These are phyloP conservation scores for Chanos chanos DNA, from an alignment of 2,797 vertebrate genomes.

Conservation along the genomic window DNA sequence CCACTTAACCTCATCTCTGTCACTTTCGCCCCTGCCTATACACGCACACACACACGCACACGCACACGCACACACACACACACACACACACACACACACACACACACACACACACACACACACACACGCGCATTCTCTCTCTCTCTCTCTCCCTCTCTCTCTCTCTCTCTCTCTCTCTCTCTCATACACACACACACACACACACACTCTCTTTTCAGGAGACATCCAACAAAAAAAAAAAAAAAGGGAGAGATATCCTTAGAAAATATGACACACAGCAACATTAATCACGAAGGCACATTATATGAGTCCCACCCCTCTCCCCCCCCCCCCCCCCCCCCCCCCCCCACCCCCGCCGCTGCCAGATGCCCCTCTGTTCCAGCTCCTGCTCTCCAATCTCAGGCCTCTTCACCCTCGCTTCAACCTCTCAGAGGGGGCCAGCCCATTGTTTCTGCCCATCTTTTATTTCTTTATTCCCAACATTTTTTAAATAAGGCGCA, in stretches of 20 bases:
- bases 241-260: slow-evolving; percentile 26
- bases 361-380: slow-evolving; percentile 71
- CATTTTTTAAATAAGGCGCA: slow-evolving; percentile 65
- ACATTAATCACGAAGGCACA: slow-evolving; percentile 70
- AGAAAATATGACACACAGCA: slow-evolving; percentile 58
- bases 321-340: slow-evolving; percentile 24
- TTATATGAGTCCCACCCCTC: slow-evolving; percentile 49
- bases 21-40: slow-evolving; percentile 41
- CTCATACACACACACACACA: slow-evolving; percentile 38
- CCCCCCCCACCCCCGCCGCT: slow-evolving; percentile 5
- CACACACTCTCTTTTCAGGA: slow-evolving; percentile 43
- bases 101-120: slow-evolving; percentile 22
- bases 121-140: slow-evolving; percentile 11
- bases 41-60: neutral
- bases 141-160: slow-evolving; percentile 6
- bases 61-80: neutral
- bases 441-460: slow-evolving; percentile 71
- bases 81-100: neutral
- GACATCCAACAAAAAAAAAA: slow-evolving; percentile 37
- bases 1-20: slow-evolving; percentile 73
- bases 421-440: slow-evolving; percentile 57
- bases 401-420: slow-evolving; percentile 71
- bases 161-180: neutral
- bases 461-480: slow-evolving; percentile 68
- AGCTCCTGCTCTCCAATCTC: slow-evolving; percentile 74